Percentiles rank a stretch among this genome's conserved stretches.
Evolutionary conservation across 2,888 invertebrate species (phyloP).

Genomic region (Oasisia sp.): DNA sequence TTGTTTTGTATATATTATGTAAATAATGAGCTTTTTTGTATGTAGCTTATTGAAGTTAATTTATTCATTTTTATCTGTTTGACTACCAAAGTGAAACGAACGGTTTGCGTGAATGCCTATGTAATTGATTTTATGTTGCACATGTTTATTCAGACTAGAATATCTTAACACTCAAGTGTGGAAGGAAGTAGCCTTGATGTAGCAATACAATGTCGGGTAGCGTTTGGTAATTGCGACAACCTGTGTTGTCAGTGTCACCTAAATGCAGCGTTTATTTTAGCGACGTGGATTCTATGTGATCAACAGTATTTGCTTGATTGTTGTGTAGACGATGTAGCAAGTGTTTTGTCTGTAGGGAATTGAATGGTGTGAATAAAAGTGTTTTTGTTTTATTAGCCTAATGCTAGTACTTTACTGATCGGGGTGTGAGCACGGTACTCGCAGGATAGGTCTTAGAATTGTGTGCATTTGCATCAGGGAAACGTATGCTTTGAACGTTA

Average conservation of each 20-base stretch:
- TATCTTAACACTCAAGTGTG: not conserved
- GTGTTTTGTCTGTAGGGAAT: not conserved
- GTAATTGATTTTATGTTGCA: not conserved
- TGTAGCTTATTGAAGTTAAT: not conserved
- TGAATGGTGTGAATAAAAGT: not conserved
- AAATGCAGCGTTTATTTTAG: not conserved
- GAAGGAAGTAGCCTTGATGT: not conserved
- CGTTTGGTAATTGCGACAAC: not conserved
- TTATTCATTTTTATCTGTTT: conserved; percentile 3
- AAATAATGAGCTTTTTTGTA: conserved; percentile 3
- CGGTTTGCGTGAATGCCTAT: not conserved
- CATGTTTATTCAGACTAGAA: not conserved
- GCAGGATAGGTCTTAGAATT: not conserved
- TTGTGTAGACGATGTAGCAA: not conserved
- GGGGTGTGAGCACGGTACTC: not conserved
- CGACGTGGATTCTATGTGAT: not conserved
- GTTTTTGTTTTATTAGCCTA: not conserved
- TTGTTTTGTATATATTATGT: conserved; percentile 8
- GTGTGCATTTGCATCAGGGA: not conserved
- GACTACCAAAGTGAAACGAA: conserved; percentile 4
- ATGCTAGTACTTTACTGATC: not conserved
- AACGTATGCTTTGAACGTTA: not conserved
- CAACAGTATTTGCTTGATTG: not conserved
- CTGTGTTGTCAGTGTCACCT: not conserved
- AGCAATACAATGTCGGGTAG: not conserved